phyloP scores from a whole-genome alignment of 2,113 vertebrate species.

The Hyperopisus bebe region DNA sequence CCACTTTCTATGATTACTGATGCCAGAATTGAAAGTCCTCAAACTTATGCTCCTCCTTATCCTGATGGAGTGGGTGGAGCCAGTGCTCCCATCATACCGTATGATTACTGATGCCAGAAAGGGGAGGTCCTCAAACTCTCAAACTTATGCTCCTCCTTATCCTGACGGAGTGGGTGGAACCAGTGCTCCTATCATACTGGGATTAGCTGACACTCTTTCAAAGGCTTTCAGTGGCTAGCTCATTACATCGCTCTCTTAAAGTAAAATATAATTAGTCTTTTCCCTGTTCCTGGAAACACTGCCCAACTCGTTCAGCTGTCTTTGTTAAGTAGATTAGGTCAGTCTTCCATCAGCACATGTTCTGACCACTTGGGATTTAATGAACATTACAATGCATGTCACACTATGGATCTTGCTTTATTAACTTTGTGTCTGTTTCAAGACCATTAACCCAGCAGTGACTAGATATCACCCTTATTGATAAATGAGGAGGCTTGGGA shows the following conservation, averaged over 20 bases:
- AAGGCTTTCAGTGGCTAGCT: neutral
- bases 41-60: neutral
- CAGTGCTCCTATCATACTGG: neutral
- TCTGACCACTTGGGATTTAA: slow-evolving; percentile 50
- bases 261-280: slow-evolving; percentile 28
- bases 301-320: slow-evolving; percentile 45
- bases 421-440: slow-evolving; percentile 53
- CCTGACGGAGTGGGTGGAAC: neutral
- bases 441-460: slow-evolving; percentile 48
- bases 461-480: slow-evolving; percentile 23
- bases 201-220: neutral
- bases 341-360: slow-evolving; percentile 51
- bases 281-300: slow-evolving; percentile 31
- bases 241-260: neutral
- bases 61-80: neutral
- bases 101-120: too few relatives aligned
- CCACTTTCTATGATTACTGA: too few relatives aligned
- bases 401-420: slow-evolving; percentile 50
- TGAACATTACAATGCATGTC: slow-evolving; percentile 53
- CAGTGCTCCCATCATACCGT: neutral
- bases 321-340: slow-evolving; percentile 55
- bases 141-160: neutral
- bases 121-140: neutral
- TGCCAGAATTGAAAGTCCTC: neutral
- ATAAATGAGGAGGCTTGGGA: slow-evolving; percentile 19